Conservation (phyloP, 2,888 invertebrate genomes). For the Caenorhabditis sinica region DNA sequence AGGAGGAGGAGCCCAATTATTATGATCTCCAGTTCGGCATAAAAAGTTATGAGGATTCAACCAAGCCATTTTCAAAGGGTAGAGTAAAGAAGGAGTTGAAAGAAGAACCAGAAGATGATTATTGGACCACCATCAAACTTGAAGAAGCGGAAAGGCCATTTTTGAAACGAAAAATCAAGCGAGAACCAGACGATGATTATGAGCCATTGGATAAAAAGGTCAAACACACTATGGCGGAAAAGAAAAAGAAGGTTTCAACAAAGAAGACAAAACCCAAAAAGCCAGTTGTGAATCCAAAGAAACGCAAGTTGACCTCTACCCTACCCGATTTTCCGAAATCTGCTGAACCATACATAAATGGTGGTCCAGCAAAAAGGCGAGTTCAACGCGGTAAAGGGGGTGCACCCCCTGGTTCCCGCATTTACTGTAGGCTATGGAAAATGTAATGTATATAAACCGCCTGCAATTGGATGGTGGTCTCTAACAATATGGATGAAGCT, state of each 20-base stretch:
- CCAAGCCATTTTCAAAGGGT: too few relatives aligned
- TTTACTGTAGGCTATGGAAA: constrained; percentile 21
- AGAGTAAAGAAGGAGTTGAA: too few relatives aligned
- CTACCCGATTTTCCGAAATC: not conserved
- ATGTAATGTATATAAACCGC: not conserved
- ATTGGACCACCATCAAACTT: too few relatives aligned
- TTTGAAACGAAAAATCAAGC: not conserved
- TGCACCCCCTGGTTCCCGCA: not conserved
- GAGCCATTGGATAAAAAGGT: not conserved
- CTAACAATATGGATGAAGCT: constrained; percentile 4
- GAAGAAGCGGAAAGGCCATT: too few relatives aligned
- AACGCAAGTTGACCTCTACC: too few relatives aligned
- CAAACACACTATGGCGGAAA: not conserved
- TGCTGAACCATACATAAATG: not conserved
- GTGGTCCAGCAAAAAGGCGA: not conserved
- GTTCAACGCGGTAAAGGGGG: not conserved
- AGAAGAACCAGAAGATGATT: not conserved
- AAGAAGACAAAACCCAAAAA: too few relatives aligned
- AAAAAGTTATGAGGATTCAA: too few relatives aligned
- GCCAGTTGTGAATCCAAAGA: too few relatives aligned
- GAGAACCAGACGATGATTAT: not conserved
- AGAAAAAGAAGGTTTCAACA: not conserved
- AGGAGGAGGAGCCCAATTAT: too few relatives aligned
- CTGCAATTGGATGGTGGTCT: too few relatives aligned
- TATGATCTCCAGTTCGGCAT: not conserved